Percentiles rank a stretch among this genome's conserved stretches.
These are phyloP conservation scores for Frankliniella intonsa DNA, from an alignment of 2,888 invertebrate species.

Conservation along the genomic window DNA sequence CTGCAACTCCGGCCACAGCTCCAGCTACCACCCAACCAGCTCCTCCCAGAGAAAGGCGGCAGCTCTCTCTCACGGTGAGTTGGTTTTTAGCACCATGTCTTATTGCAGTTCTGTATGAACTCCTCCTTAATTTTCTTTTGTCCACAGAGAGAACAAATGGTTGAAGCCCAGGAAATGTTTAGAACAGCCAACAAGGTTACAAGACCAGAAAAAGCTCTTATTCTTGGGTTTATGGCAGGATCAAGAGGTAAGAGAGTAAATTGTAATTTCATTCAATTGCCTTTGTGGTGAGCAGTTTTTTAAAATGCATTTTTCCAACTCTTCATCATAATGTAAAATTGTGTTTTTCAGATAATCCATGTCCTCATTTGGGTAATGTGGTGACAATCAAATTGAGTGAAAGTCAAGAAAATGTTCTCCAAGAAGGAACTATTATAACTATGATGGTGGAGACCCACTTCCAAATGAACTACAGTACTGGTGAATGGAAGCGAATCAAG, in stretches of 20 bases:
- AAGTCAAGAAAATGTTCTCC: slow-evolving; percentile 79
- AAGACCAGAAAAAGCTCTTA: slow-evolving; percentile 92
- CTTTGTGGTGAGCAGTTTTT: background rate
- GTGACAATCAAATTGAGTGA: slow-evolving; percentile 94
- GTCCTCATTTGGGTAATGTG: slow-evolving; percentile 94
- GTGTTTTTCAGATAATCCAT: slow-evolving; percentile 75
- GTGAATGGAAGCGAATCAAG: slow-evolving; percentile 94
- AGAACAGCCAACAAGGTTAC: slow-evolving; percentile 92
- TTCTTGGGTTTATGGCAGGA: slow-evolving; percentile 98
- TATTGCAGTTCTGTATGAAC: slow-evolving; percentile 28
- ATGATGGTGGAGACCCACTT: slow-evolving; percentile 91
- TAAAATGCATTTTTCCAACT: background rate
- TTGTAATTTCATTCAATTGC: background rate
- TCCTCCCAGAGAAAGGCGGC: slow-evolving; percentile 50
- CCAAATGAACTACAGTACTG: slow-evolving; percentile 97
- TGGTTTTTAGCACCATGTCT: slow-evolving; percentile 26
- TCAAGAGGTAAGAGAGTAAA: slow-evolving; percentile 63
- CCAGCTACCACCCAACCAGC: slow-evolving; percentile 33
- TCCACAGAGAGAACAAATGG: slow-evolving; percentile 86
- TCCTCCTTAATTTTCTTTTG: slow-evolving; percentile 32
- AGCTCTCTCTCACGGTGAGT: slow-evolving; percentile 62
- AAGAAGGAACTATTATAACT: slow-evolving; percentile 74
- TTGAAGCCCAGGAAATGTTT: slow-evolving; percentile 97
- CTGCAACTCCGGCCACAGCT: slow-evolving; percentile 35
- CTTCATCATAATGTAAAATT: background rate